Evolutionary conservation across 2,113 vertebrate genomes (phyloP).

Genomic region (Myanophis thanlyinensis): DNA sequence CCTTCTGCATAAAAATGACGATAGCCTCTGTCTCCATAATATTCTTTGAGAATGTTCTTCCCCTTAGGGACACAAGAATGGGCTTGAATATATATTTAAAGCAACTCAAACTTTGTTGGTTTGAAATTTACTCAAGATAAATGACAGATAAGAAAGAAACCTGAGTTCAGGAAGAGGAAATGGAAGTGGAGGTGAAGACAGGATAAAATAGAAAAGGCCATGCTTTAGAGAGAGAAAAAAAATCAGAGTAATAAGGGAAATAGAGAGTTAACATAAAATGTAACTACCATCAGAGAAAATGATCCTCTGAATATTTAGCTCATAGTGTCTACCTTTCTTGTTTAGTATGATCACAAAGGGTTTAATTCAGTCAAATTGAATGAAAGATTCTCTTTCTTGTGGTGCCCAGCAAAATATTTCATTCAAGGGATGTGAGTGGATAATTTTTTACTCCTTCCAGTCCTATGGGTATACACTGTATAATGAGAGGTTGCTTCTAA

Average conservation of each 20-base stretch:
- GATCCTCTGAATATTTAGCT: background rate
- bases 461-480: background rate
- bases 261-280: background rate
- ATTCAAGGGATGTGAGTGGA: background rate
- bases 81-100: slow-evolving; percentile 26
- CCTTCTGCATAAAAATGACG: slow-evolving; percentile 38
- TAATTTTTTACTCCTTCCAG: background rate
- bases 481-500: background rate
- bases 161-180: background rate
- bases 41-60: slow-evolving; percentile 26
- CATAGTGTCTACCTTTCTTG: fast-evolving
- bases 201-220: background rate
- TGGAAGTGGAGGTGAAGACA: too few relatives aligned
- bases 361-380: background rate
- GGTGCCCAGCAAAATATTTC: background rate
- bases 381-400: background rate
- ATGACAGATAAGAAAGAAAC: background rate
- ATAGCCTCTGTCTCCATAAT: slow-evolving; percentile 36
- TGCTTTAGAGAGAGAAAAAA: background rate
- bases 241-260: background rate
- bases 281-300: background rate
- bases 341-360: background rate
- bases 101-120: background rate
- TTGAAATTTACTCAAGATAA: slow-evolving; percentile 14
- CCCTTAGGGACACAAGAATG: background rate